These are phyloP conservation scores for Psylliodes chrysocephalus DNA, from an alignment of 2,888 invertebrate genomes.

Conservation along the genomic window DNA sequence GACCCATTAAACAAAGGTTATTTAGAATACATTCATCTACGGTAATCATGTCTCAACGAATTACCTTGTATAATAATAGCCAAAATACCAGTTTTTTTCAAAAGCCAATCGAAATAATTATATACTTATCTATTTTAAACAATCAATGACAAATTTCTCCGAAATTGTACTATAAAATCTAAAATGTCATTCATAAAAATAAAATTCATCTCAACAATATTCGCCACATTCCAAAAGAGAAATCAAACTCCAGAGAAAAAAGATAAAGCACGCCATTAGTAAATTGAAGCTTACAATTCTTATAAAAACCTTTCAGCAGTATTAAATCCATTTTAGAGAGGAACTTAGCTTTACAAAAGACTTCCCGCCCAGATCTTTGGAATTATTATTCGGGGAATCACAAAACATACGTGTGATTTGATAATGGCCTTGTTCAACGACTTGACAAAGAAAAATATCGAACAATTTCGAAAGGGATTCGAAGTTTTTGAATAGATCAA, in stretches of 20 bases:
- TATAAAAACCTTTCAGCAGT: constrained; percentile 29
- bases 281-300: constrained; percentile 24
- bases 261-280: constrained; percentile 29
- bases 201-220: constrained; percentile 6
- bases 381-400: constrained; percentile 23
- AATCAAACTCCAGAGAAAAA: not conserved
- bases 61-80: too few relatives aligned
- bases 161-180: not conserved
- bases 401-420: constrained; percentile 16
- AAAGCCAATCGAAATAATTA: too few relatives aligned
- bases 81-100: too few relatives aligned
- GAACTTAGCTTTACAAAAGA: constrained; percentile 31
- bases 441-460: constrained; percentile 3
- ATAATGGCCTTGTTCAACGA: not conserved
- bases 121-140: too few relatives aligned
- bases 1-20: too few relatives aligned
- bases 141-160: too few relatives aligned
- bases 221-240: not conserved
- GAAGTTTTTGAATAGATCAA: not conserved
- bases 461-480: not conserved
- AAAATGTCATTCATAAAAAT: constrained; percentile 14
- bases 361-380: constrained; percentile 1
- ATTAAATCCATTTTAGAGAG: constrained; percentile 27
- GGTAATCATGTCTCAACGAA: too few relatives aligned
- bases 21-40: too few relatives aligned